Conservation (phyloP, 2,888 invertebrate species). For the Notocelia uddmanniana region DNA sequence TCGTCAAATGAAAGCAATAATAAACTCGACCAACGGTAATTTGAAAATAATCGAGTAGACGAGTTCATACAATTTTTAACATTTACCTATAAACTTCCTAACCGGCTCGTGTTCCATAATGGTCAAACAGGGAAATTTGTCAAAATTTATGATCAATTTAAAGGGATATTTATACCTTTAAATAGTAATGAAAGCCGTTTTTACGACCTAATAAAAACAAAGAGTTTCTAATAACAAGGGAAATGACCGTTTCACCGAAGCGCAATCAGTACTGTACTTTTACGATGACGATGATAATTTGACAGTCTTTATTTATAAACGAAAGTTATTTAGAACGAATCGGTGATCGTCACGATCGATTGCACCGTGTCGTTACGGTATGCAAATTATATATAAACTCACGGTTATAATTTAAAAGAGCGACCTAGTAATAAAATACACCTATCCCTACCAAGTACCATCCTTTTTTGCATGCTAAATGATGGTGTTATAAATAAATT, state of each 20-base stretch:
- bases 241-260: slow-evolving; percentile 25
- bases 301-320: slow-evolving; percentile 34
- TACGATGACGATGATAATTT: slow-evolving; percentile 31
- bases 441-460: neutral
- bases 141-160: neutral
- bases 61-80: too few species aligned
- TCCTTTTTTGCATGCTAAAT: too few species aligned
- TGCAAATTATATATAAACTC: slow-evolving; percentile 17
- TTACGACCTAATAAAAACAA: slow-evolving; percentile 38
- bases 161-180: slow-evolving; percentile 24
- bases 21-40: too few species aligned
- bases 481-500: too few species aligned
- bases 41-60: too few species aligned
- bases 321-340: slow-evolving; percentile 42
- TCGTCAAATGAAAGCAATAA: too few species aligned
- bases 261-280: slow-evolving; percentile 36
- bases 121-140: neutral
- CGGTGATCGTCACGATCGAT: slow-evolving; percentile 19
- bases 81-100: too few species aligned
- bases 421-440: neutral
- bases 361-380: slow-evolving; percentile 17
- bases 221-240: slow-evolving; percentile 42
- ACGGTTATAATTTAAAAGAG: neutral
- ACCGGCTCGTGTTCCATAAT: too few species aligned
- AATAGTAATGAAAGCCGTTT: slow-evolving; percentile 27